Conservation (phyloP, 1,140 invertebrate genomes). For the Papilio polytes region DNA sequence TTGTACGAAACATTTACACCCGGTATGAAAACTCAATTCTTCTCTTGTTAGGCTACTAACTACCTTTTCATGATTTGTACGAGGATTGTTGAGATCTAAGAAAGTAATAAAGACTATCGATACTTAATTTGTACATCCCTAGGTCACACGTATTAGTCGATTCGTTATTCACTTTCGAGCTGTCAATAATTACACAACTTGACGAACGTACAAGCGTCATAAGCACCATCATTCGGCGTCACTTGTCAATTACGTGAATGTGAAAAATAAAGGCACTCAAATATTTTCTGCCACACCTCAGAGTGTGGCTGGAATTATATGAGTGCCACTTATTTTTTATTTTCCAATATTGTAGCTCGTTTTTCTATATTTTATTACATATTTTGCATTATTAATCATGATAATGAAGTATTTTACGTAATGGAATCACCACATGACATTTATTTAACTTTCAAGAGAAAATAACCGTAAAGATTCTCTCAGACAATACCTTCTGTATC, state of each 20-base stretch:
- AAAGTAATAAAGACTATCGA: not conserved
- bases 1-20: too few species aligned
- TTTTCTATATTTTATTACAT: not conserved
- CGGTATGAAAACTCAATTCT: too few species aligned
- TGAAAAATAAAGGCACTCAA: slow-evolving; percentile 16
- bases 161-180: slow-evolving; percentile 15
- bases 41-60: too few species aligned
- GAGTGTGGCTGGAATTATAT: slow-evolving; percentile 6
- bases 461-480: too few species aligned
- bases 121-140: slow-evolving; percentile 5
- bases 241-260: not conserved
- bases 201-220: not conserved
- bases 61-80: too few species aligned
- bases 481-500: too few species aligned
- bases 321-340: slow-evolving; percentile 24
- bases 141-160: slow-evolving; percentile 5
- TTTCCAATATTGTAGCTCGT: not conserved
- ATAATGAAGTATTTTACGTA: too few species aligned
- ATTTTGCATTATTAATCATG: not conserved
- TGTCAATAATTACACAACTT: slow-evolving; percentile 21
- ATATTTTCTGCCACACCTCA: not conserved
- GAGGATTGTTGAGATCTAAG: not conserved
- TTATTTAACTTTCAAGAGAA: too few species aligned
- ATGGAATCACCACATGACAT: too few species aligned
- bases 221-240: slow-evolving; percentile 10